Evolutionary conservation across 2,888 invertebrate species (phyloP), one percentile per base, ranked within the genome.

Genomic region (Macaria liturata): DNA sequence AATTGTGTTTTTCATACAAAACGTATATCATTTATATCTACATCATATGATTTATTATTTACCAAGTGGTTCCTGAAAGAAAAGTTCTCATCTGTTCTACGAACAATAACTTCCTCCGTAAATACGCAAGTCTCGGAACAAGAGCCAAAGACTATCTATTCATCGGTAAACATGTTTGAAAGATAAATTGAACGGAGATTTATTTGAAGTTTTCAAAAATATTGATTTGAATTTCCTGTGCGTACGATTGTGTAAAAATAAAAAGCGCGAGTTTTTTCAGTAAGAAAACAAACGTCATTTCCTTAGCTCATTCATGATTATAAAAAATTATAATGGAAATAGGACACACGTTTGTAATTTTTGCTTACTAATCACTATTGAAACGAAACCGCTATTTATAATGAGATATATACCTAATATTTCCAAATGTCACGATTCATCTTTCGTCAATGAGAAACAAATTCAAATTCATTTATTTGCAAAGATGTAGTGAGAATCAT

Each of bases 151-250:
- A 48, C 39, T 52, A 47, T 59, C 20, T 20, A 20, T 20, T 20
- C 20, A 20, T 49, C 45, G 39, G 55, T 51, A 59, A 59, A 55
- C 59, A 49, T n/a, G 46, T 52, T 37, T 46, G 49, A 60, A 60
- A 56, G 59, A 59, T 59, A 55, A 55, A 55, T 52, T 20, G 42
- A 43, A 52, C 48, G 52, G 46, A 51, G 45, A 59, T 49, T 45
- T 52, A 49, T 59, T 39, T 8, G 6, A n/a, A 9, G 4, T 52
- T 55, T 44, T 47, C 55, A 49, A 60, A 37, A 53, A 56, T 59
- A 60, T 60, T 55, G 59, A 60, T 60, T 46, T 56, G 52, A 49
- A 43, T 53, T 60, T 60, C 59, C 55, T 49, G 54, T 47, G n/a
- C 37, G 32, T 30, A 4, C 49, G 9, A 34, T 40, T 20, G 32